Percentiles rank a stretch among this genome's conserved stretches.
phyloP scores from a whole-genome alignment of 2,888 invertebrate species.

The Galerucella calmariensis region DNA sequence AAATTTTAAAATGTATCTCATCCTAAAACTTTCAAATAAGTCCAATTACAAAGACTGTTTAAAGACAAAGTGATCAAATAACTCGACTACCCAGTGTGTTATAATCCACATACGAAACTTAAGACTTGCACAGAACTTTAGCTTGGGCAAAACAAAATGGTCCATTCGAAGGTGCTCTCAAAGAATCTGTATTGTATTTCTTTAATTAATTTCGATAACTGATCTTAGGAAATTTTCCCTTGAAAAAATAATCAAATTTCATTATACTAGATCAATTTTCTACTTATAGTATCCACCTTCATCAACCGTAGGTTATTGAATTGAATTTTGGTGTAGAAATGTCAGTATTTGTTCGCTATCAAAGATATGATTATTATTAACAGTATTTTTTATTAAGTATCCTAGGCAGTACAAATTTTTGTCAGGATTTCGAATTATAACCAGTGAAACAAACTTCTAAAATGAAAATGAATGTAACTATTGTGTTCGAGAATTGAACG shows the following conservation, averaged over 20 bases:
- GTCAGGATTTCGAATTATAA: background rate
- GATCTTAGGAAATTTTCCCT: background rate
- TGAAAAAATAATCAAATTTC: constrained; percentile 9
- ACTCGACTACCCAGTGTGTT: constrained; percentile 27
- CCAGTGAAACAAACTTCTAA: background rate
- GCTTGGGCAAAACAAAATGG: constrained; percentile 31
- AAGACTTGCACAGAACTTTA: constrained; percentile 33
- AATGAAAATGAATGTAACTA: no score
- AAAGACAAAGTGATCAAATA: constrained; percentile 33
- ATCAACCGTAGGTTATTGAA: background rate
- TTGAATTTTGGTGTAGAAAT: background rate
- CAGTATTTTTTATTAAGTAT: background rate
- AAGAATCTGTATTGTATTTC: constrained; percentile 21
- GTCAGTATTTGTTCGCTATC: constrained; percentile 4
- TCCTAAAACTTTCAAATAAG: constrained; percentile 6
- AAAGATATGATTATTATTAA: background rate
- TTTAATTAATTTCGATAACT: constrained; percentile 5
- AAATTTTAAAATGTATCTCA: constrained; percentile 4
- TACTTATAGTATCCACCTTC: background rate
- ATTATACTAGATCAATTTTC: constrained; percentile 22
- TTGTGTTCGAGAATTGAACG: background rate
- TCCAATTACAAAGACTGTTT: constrained; percentile 29
- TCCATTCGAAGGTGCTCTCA: constrained; percentile 33
- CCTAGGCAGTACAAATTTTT: background rate
- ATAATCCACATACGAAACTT: constrained; percentile 16